Evolutionary conservation across 1,140 invertebrate species (phyloP), one percentile per base, ranked within the genome.

Genomic region (Kradibia gibbosae): DNA sequence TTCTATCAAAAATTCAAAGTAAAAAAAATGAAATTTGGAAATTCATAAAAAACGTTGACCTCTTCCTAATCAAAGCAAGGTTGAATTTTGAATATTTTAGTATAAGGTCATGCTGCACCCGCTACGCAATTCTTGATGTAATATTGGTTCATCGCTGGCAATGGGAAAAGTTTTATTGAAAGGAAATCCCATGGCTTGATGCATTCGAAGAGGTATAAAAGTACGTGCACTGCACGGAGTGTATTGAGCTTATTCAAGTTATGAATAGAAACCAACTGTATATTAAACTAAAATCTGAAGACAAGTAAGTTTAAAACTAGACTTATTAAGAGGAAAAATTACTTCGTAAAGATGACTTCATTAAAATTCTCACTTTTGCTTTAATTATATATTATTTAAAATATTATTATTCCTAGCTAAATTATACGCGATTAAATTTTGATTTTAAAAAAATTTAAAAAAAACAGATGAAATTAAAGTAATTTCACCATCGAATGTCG

Each of bases 161-260:
- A 34, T 8, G 31, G 76, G 48, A 78, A 70, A 50, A 78, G 76
- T 78, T 78, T 78, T 78, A 78, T 78, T 55, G 76, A 70, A 78
- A 67, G 34, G 48, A 78, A 70, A 67, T 67, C 62, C 76, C 34
- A 11, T 28, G 31, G 31, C 28, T 78, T 39, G 62, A 70, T 53
- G 42, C 20, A 70, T 67, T 53, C 34, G 34, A 53, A 50, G 60
- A 36, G 60, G 22, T 36, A 62, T 36, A 42, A 7, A 28, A 20
- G 22, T 15, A 45, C 22, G 15, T 45, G n/a, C 25, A 65, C 34
- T 25, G 0, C 15, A 22, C 22, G 10, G 39, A 76, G 20, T n/a
- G 50, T n/a, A n/a, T 57, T 36, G 1, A 57, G 28, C 31, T 74
- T 74, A 74, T 74, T 74, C 72, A n/a, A 20, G 13, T 60, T 60